Evolutionary conservation across 2,888 invertebrate species (phyloP).

Genomic region (Lasioglossum marginatum): DNA sequence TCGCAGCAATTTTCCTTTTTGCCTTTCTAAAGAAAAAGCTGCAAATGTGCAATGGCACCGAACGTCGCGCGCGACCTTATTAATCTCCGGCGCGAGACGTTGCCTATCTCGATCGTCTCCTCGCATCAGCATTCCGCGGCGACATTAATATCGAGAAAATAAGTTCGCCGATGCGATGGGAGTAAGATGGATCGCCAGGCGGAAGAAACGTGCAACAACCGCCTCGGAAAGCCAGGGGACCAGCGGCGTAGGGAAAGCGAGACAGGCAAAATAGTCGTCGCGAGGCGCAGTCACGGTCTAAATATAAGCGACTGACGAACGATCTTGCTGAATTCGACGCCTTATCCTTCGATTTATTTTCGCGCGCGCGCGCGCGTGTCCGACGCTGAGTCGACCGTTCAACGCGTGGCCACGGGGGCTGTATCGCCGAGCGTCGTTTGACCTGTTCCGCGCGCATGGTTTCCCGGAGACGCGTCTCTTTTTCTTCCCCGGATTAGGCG

Average conservation of each 20-base stretch:
- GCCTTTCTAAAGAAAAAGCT: no score
- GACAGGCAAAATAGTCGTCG: not conserved
- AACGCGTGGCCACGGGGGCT: conserved; percentile 40
- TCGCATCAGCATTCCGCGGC: not conserved
- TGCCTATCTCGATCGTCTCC: conserved; percentile 2
- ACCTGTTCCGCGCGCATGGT: conserved; percentile 55
- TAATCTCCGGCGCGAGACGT: conserved; percentile 2
- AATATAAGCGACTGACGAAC: conserved; percentile 67
- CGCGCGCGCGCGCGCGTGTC: conserved; percentile 49
- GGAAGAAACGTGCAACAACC: not conserved
- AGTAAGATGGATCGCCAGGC: conserved; percentile 17
- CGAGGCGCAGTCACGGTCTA: conserved; percentile 53
- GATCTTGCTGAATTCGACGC: conserved; percentile 68
- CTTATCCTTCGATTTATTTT: conserved; percentile 61
- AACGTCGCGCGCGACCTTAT: not conserved
- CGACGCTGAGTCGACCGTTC: conserved; percentile 46
- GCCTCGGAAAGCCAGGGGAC: not conserved
- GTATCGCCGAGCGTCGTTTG: conserved; percentile 67
- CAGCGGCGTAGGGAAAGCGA: not conserved
- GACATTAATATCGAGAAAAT: conserved; percentile 20
- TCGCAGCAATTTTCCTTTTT: not conserved
- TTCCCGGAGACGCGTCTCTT: conserved; percentile 42
- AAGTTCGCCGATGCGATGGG: not conserved
- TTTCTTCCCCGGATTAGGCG: conserved; percentile 49
- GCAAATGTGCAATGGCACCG: not conserved